Evolutionary conservation across 2,113 vertebrate genomes (phyloP).

Genomic region (Osmerus mordax): DNA sequence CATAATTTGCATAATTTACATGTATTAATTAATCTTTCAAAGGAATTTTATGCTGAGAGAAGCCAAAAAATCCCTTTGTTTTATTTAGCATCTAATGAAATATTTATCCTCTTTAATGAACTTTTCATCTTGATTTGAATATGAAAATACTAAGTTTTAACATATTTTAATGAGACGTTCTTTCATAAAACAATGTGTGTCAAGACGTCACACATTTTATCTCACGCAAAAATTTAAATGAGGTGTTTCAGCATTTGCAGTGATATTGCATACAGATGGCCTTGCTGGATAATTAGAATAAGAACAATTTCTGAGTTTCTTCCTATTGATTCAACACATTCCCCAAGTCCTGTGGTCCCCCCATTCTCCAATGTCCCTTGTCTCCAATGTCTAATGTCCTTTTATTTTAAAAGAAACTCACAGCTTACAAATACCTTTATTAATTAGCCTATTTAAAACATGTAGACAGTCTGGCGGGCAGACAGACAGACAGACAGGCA

Average conservation of each 20-base stretch:
- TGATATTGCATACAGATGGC: conserved; percentile 10
- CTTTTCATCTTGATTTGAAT: conserved; percentile 99
- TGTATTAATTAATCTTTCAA: conserved; percentile 99
- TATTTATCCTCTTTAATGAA: conserved; percentile 99
- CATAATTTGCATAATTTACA: conserved; percentile 99
- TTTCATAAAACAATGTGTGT: conserved; percentile 59
- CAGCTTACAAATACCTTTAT: too few relatives aligned
- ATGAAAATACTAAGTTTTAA: conserved; percentile 94
- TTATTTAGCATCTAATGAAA: conserved; percentile 99
- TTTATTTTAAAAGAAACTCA: too few relatives aligned
- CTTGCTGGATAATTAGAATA: neutral
- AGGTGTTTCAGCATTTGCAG: conserved; percentile 51
- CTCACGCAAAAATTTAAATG: conserved; percentile 33
- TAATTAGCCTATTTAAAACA: neutral
- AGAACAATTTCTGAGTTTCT: conserved; percentile 1
- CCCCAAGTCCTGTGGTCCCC: neutral
- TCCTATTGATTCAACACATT: neutral
- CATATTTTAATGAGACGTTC: conserved; percentile 75
- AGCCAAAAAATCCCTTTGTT: conserved; percentile 99
- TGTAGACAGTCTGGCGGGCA: conserved; percentile 25
- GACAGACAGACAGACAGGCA: conserved; percentile 4
- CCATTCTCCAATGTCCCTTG: neutral
- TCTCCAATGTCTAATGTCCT: neutral
- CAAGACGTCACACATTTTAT: conserved; percentile 45
- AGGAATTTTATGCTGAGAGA: conserved; percentile 99